Evolutionary conservation across 2,797 vertebrate genomes (phyloP).

Genomic region (Peromyscus nudipes): DNA sequence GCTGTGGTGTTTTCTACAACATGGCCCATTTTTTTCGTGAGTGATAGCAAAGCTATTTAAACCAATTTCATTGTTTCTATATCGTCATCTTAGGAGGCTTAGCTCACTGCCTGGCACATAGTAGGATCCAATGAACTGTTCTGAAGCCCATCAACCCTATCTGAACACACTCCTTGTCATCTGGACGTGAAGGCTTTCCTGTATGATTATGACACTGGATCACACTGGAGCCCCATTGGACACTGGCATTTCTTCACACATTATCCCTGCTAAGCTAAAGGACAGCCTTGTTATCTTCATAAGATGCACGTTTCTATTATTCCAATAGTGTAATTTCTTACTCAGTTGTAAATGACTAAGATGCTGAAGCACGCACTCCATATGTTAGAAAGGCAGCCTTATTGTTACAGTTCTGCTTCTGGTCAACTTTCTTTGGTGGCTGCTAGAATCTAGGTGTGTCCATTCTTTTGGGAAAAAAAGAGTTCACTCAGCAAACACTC

Average conservation of each 20-base stretch:
- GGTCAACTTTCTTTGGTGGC: neutral
- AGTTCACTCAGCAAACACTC: neutral
- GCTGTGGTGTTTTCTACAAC: neutral
- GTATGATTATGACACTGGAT: neutral
- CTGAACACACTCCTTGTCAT: slow-evolving; percentile 40
- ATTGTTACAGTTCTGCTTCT: slow-evolving; percentile 25
- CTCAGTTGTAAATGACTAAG: neutral
- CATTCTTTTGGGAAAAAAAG: neutral
- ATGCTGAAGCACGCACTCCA: neutral
- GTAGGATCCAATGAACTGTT: slow-evolving; percentile 5
- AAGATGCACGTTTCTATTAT: neutral
- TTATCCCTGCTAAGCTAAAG: slow-evolving; percentile 49
- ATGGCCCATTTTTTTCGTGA: neutral
- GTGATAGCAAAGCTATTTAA: neutral
- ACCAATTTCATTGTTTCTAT: neutral
- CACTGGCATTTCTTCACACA: neutral
- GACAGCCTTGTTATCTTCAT: neutral
- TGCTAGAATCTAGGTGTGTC: neutral
- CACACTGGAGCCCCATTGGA: neutral
- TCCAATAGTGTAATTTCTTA: neutral
- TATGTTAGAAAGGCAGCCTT: neutral
- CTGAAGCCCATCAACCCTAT: neutral
- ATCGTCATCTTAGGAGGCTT: neutral
- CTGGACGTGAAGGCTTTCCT: neutral
- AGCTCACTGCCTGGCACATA: slow-evolving; percentile 26